Evolutionary conservation across 2,113 vertebrate species (phyloP).

Genomic region (Osmerus mordax): DNA sequence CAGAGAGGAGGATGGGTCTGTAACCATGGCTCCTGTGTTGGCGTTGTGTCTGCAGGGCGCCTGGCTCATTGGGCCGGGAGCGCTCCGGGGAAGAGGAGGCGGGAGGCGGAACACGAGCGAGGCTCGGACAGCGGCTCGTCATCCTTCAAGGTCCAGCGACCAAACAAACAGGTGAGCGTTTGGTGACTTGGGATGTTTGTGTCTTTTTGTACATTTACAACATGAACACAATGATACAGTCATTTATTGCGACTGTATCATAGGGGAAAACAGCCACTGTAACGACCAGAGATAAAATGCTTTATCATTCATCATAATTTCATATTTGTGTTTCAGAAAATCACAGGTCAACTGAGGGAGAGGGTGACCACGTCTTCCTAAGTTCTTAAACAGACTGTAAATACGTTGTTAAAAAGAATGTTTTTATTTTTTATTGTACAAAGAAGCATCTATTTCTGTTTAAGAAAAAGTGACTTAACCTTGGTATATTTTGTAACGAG

Average conservation of each 20-base stretch:
- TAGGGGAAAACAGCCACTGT: neutral
- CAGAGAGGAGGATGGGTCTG: neutral
- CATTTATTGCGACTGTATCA: neutral
- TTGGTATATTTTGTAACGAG: too few species aligned
- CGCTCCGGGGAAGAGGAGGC: conserved; percentile 32
- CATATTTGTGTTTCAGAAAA: conserved; percentile 32
- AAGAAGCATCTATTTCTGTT: too few species aligned
- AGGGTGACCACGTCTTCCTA: conserved; percentile 24
- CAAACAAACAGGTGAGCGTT: conserved; percentile 34
- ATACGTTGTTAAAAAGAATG: neutral
- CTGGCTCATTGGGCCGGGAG: neutral
- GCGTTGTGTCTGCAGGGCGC: conserved; percentile 16
- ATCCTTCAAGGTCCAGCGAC: conserved; percentile 29
- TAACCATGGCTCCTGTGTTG: neutral
- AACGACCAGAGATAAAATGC: neutral
- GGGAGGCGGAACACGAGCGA: conserved; percentile 21
- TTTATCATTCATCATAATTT: neutral
- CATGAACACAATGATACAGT: too few species aligned
- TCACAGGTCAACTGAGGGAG: conserved; percentile 8
- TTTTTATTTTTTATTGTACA: neutral
- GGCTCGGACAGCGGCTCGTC: conserved; percentile 10
- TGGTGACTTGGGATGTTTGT: neutral
- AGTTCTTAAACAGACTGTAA: neutral
- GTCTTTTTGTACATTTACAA: neutral
- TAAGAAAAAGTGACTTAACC: too few species aligned